phyloP scores from a whole-genome alignment of 1,140 invertebrate genomes.

The Sitophilus oryzae region DNA sequence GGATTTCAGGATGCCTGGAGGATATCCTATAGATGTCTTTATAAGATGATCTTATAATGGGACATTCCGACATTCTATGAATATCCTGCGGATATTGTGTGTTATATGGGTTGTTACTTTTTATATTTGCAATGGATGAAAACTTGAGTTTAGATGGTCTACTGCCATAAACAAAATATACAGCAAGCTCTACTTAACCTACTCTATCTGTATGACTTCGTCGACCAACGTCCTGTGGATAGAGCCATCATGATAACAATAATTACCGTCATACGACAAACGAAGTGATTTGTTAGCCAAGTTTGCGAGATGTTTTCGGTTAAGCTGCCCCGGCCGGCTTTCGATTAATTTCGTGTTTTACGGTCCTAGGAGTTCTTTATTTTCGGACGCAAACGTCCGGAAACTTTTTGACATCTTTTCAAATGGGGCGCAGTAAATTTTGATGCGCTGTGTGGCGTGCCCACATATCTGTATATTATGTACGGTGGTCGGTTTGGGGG shows the following conservation, averaged over 20 bases:
- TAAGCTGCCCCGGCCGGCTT: background rate
- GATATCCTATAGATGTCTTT: too few species aligned
- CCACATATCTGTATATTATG: too few species aligned
- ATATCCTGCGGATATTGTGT: too few species aligned
- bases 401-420: background rate
- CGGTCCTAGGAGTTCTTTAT: background rate
- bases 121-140: too few species aligned
- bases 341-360: background rate
- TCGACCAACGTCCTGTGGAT: constrained; percentile 1
- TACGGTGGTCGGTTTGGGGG: too few species aligned
- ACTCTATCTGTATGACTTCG: background rate
- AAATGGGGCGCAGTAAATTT: background rate
- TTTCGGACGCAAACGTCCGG: background rate
- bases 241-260: constrained; percentile 8
- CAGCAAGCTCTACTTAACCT: too few species aligned
- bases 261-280: constrained; percentile 6
- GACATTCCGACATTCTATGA: too few species aligned
- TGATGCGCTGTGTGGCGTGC: background rate
- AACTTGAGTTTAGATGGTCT: too few species aligned
- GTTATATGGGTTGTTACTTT: too few species aligned
- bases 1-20: too few species aligned
- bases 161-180: too few species aligned
- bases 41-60: too few species aligned
- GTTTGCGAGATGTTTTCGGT: constrained; percentile 8
- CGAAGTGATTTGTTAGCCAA: constrained; percentile 5